A percentile compares a stretch with the other conserved stretches of the same genome.
Evolutionary conservation across 2,888 invertebrate genomes (phyloP).

Genomic region (Nesidiocoris tenuis): DNA sequence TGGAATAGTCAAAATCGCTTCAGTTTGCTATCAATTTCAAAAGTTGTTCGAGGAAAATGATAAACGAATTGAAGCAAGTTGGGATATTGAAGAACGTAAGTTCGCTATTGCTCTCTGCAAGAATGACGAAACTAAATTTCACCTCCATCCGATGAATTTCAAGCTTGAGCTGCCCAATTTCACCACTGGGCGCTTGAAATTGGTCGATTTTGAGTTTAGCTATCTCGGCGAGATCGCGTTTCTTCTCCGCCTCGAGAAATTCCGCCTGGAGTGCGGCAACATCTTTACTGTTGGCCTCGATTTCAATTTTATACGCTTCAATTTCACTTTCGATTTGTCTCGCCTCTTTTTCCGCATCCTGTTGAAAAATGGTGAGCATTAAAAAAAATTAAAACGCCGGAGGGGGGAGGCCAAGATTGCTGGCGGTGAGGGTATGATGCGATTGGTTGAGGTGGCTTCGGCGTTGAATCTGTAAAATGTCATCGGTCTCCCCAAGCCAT

Average conservation of each 20-base stretch:
- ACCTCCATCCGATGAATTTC: slow-evolving; percentile 86
- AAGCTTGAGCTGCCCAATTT: slow-evolving; percentile 71
- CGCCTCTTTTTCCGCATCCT: slow-evolving; percentile 70
- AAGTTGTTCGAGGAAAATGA: no score
- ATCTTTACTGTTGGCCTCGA: slow-evolving; percentile 64
- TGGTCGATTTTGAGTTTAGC: slow-evolving; percentile 67
- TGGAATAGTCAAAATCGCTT: no score
- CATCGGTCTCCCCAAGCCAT: no score
- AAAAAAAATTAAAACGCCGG: slow-evolving; percentile 47
- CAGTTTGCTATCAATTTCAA: no score
- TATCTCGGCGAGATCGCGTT: slow-evolving; percentile 69
- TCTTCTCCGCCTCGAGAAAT: slow-evolving; percentile 78
- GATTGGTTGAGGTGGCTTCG: no score
- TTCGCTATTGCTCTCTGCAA: no score
- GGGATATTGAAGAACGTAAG: no score
- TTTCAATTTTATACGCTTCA: slow-evolving; percentile 65
- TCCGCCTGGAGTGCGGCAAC: slow-evolving; percentile 66
- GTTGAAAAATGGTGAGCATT: slow-evolving; percentile 49
- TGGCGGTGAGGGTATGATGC: no score
- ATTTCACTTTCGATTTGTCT: slow-evolving; percentile 69
- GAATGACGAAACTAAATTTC: no score
- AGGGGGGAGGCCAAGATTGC: no score
- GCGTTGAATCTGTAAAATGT: no score
- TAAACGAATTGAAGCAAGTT: no score
- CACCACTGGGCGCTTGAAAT: slow-evolving; percentile 67